These are phyloP conservation scores for Ceratina calcarata DNA, from an alignment of 1,140 invertebrate genomes.

Conservation along the genomic window DNA sequence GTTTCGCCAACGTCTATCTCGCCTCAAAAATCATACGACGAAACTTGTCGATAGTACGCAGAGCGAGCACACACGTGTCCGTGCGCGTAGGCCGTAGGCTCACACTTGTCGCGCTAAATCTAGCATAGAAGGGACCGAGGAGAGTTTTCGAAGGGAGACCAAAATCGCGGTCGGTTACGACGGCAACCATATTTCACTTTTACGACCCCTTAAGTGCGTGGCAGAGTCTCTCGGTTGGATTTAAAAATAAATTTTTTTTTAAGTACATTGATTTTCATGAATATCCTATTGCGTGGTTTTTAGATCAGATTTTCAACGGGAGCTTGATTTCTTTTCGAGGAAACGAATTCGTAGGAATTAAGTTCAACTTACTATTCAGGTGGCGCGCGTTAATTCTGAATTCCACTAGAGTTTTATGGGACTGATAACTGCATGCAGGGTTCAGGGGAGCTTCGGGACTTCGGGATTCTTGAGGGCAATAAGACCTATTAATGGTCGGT, in stretches of 20 bases:
- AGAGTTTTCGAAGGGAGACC: constrained; percentile 14
- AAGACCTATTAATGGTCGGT: background rate
- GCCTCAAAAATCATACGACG: no score
- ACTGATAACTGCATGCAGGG: constrained; percentile 15
- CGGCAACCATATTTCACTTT: background rate
- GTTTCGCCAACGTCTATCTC: no score
- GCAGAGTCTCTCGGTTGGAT: background rate
- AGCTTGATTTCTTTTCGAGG: background rate
- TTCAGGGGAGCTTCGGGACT: background rate
- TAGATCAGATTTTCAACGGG: background rate
- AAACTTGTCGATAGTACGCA: background rate
- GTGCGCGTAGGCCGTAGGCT: background rate
- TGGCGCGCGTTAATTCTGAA: no score
- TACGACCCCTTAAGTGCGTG: background rate
- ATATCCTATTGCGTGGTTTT: background rate
- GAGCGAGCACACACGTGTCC: background rate
- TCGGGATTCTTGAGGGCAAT: background rate
- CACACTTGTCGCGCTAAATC: constrained; percentile 28
- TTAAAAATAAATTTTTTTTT: background rate
- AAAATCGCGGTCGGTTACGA: background rate
- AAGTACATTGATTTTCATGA: background rate
- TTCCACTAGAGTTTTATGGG: no score
- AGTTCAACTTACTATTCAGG: constrained; percentile 1
- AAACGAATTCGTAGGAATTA: background rate
- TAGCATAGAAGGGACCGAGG: background rate